Conservation (phyloP, 2,888 invertebrate species). For the Parthenolecanium corni region DNA sequence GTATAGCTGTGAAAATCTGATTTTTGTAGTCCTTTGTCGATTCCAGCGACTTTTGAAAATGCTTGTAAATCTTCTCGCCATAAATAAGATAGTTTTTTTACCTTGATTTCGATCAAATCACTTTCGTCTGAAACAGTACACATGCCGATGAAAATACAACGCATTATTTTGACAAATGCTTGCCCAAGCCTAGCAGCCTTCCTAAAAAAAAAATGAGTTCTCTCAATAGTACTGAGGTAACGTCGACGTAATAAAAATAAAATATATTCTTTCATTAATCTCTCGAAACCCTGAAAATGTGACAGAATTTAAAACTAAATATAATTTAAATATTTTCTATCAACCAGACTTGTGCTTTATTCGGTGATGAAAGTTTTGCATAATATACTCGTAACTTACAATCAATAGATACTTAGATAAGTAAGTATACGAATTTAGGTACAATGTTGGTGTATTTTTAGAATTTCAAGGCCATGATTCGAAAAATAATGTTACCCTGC, state of each 20-base stretch:
- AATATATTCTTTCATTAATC: background rate
- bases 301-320: too few species aligned
- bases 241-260: background rate
- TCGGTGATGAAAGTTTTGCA: too few species aligned
- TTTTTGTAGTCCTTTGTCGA: constrained; percentile 37
- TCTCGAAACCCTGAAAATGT: too few species aligned
- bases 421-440: too few species aligned
- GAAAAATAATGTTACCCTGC: too few species aligned
- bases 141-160: background rate
- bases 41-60: constrained; percentile 42
- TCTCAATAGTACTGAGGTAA: too few species aligned
- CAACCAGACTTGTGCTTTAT: too few species aligned
- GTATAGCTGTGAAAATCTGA: constrained; percentile 33
- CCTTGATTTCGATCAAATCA: constrained; percentile 40
- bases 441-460: too few species aligned
- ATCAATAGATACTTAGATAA: too few species aligned
- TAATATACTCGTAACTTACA: too few species aligned
- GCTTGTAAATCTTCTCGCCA: constrained; percentile 43
- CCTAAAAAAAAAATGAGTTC: background rate
- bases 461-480: too few species aligned
- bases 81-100: constrained; percentile 46
- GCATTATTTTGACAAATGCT: constrained; percentile 1
- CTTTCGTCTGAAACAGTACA: constrained; percentile 31
- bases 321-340: too few species aligned
- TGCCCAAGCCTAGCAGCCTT: background rate